Conservation (phyloP, 2,888 invertebrate genomes). For the Agrilus mali region DNA sequence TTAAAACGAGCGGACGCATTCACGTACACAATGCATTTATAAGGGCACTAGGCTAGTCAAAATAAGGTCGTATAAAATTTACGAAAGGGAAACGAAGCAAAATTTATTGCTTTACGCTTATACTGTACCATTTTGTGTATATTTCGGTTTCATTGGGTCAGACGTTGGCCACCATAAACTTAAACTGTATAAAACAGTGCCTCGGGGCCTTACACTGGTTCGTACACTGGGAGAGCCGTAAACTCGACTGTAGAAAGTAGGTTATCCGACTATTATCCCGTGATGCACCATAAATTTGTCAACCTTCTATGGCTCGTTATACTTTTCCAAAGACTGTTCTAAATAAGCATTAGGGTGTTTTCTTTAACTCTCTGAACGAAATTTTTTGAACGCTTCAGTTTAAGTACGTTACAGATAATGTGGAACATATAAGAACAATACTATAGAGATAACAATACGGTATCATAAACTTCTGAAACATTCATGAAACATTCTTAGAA, state of each 20-base stretch:
- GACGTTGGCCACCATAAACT: conserved; percentile 12
- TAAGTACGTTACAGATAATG: too few species aligned
- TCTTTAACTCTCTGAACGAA: too few species aligned
- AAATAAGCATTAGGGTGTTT: too few species aligned
- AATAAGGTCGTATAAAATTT: conserved; percentile 14
- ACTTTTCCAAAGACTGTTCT: too few species aligned
- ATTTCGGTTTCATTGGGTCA: conserved; percentile 16
- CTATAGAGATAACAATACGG: too few species aligned
- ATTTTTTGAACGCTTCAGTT: too few species aligned
- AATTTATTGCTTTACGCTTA: conserved; percentile 16
- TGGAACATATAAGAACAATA: too few species aligned
- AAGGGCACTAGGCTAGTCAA: conserved; percentile 13
- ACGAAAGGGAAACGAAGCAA: conserved; percentile 18
- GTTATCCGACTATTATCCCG: conserved; percentile 4
- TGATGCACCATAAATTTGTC: not conserved
- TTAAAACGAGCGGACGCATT: conserved; percentile 3
- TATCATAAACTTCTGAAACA: too few species aligned
- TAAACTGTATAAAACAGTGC: not conserved
- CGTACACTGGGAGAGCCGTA: conserved; percentile 5
- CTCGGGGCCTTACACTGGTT: conserved; percentile 1
- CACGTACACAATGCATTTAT: conserved; percentile 13
- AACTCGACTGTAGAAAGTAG: conserved; percentile 10
- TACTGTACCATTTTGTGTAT: conserved; percentile 6
- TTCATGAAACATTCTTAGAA: too few species aligned
- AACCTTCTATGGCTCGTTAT: too few species aligned